Base-by-base conservation (phyloP, 2,113 vertebrate genomes). In the Grammomys surdaster region DNA sequence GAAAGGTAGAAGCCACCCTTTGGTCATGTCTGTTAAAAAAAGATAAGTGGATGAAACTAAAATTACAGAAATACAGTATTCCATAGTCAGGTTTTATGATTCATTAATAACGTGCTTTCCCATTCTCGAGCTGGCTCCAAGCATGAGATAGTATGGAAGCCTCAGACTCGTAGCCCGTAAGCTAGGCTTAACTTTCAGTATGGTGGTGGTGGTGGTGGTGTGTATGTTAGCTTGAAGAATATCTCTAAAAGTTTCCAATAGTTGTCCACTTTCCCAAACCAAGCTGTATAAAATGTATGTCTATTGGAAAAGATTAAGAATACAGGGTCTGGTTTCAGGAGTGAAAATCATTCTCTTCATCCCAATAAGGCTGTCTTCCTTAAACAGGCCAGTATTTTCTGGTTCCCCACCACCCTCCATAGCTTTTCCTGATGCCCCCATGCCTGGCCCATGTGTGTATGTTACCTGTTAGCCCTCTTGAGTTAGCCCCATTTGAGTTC, bases 221-320 rank as follows among this genome's bases (percentile, higher is more conserved):
- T 69, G 67, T 33, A 77, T 28, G 31, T 69, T 76, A 60, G 36
- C 16, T 60, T 58, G 51, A 46, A 40, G 0, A 43, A 7, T 89
- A 24, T 73, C 80, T 65, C n/a, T 48, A 33, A 82, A 87, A 75
- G 26, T n/a, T 90, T 33, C 17, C 3, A 51, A 54, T 81, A 54
- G 10, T 69, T 90, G 51, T 88, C 67, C 80, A 13, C 69, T 90
- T 89, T 87, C 60, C 31, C 81, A 78, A 92, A 36, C 69, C n/a
- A 82, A 77, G 63, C 56, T 63, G 46, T 48, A 40, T 26, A 26
- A 60, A 88, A n/a, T 86, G 31, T 0, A 51, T 43, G 58, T 81
- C 7, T 63, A 33, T 82, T 65, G 40, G 46, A 78, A 89, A 84
- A 63, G 19, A 91, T 16, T 16, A 91, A 70, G 24, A 16, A 80